Evolutionary conservation across 2,888 invertebrate species (phyloP).

Genomic region (Phymatocera aterrima): DNA sequence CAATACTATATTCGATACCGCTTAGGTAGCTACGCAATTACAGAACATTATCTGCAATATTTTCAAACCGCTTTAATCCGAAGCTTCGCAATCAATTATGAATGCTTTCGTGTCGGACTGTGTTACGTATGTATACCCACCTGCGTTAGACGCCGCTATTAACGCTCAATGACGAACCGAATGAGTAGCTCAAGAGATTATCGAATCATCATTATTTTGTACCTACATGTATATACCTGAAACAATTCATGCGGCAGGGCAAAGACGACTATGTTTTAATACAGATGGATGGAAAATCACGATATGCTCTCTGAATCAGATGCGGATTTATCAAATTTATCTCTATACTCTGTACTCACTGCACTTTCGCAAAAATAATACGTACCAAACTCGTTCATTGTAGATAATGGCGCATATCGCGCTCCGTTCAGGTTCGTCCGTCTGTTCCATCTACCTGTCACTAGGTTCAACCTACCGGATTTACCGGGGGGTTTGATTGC

Average conservation of each 20-base stretch:
- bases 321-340: no score
- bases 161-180: background rate
- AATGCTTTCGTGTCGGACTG: background rate
- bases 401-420: background rate
- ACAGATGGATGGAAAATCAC: no score
- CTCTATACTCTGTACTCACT: no score
- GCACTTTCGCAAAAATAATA: background rate
- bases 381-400: background rate
- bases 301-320: no score
- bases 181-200: no score
- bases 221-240: no score
- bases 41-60: background rate
- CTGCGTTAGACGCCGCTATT: background rate
- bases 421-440: background rate
- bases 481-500: constrained; percentile 17
- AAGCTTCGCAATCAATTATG: background rate
- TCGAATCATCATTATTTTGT: no score
- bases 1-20: background rate
- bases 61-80: background rate
- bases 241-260: no score
- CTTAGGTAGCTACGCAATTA: background rate
- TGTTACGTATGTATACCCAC: background rate
- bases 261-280: no score
- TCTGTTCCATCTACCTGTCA: constrained; percentile 3
- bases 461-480: background rate